A percentile compares a stretch with the other conserved stretches of the same genome.
phyloP scores from a whole-genome alignment of 2,888 invertebrate genomes.

The Temnothorax ravouxi region DNA sequence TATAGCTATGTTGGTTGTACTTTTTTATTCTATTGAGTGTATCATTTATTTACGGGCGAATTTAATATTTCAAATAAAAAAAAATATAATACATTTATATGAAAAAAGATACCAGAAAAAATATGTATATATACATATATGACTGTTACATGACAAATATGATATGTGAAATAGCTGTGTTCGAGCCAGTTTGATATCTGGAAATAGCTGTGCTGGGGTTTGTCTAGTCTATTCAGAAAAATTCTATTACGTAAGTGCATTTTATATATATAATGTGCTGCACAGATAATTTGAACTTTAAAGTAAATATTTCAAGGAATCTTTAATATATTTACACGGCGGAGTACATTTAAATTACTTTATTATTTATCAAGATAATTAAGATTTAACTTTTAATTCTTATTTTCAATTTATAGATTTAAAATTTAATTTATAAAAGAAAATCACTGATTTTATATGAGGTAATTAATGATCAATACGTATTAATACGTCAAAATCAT shows the following conservation, averaged over 20 bases:
- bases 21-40: constrained; percentile 27
- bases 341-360: not conserved
- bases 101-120: not conserved
- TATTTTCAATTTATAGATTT: not conserved
- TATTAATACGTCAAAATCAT: not conserved
- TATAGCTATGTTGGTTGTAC: not conserved
- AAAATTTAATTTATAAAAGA: not conserved
- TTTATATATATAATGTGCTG: not conserved
- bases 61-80: constrained; percentile 33
- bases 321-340: not conserved
- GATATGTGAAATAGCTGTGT: constrained; percentile 19
- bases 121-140: not conserved
- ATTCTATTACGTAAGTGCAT: not conserved
- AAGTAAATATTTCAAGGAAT: not conserved
- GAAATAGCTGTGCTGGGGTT: not conserved
- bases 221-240: not conserved
- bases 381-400: not conserved
- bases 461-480: not conserved
- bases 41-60: constrained; percentile 11
- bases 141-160: constrained; percentile 7
- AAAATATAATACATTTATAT: not conserved
- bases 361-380: not conserved
- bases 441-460: not conserved
- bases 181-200: not conserved
- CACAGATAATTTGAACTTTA: not conserved